Base-by-base conservation (phyloP, 2,797 vertebrate species). In the Etheostoma perlongum region DNA sequence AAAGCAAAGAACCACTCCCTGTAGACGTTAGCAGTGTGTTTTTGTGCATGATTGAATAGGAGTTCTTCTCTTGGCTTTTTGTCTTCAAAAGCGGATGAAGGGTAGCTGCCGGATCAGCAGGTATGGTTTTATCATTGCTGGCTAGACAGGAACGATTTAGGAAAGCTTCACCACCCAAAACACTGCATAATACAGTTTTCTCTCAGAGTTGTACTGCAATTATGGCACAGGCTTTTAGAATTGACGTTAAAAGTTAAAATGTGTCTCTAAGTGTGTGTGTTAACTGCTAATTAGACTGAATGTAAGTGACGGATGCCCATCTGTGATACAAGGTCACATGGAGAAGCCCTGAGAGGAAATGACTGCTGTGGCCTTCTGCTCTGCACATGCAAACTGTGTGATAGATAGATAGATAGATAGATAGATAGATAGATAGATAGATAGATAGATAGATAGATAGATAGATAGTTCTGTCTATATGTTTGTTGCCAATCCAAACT, bases 61-160 rank as follows among this genome's bases (percentile, higher is more conserved):
- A 80, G 69, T 62, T 79, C 54, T 60, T 81, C 53, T 84, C 49
- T 72, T 76, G 79, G 81, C 59, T 82, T 76, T 85, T 76, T 57
- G 61, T 75, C 86, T 81, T 85, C 44, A 78, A 80, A 86, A 57
- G 19, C 49, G 77, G 73, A 86, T 51, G 51, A 64, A 74, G 66
- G 74, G 79, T 73, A 55, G 68, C 72, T 79, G 86, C 74, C 62
- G 59, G 83, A 90, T 84, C 61, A 92, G 74, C 81, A 85, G 64
- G 79, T 89, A 90, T 88, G 90, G 71, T 89, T 93, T 91, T 88
- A 82, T 91, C 89, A 85, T 90, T 85, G 89, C 81, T 85, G 80
- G 77, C 79, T 69, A 81, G 86, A 88, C 73, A 77, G 83, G 67
- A 82, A 79, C 69, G 85, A 82, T 85, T 91, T 93, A 30, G 30